Conservation (phyloP, 2,888 invertebrate genomes). For the Gisinianus flammeolus region DNA sequence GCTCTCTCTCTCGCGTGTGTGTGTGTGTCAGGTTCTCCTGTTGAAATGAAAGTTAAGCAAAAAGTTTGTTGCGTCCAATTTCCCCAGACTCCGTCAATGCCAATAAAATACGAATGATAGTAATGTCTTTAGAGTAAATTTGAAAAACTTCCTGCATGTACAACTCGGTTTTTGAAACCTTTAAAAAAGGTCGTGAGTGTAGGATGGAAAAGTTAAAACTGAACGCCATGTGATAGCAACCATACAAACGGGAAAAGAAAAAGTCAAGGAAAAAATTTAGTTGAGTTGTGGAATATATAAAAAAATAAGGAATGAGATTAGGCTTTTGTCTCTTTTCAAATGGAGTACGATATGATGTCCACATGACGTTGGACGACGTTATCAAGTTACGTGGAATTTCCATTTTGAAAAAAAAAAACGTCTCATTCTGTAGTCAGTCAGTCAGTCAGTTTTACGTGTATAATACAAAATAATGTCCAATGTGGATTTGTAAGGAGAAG, state of each 20-base stretch:
- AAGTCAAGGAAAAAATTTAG: background rate
- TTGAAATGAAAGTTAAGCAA: no score
- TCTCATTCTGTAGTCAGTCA: background rate
- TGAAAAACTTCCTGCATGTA: background rate
- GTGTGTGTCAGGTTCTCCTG: no score
- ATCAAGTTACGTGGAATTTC: background rate
- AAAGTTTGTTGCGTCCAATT: no score
- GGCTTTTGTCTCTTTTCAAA: background rate
- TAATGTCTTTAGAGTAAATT: conserved; percentile 13
- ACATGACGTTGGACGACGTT: background rate
- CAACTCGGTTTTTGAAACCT: background rate
- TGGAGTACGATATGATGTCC: no score
- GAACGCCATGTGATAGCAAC: no score
- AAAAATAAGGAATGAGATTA: background rate
- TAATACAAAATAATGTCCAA: background rate
- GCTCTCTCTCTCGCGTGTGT: conserved; percentile 24
- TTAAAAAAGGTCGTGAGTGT: no score
- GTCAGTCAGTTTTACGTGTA: background rate
- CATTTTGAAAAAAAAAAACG: background rate
- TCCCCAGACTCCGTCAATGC: conserved; percentile 43
- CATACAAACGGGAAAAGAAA: no score
- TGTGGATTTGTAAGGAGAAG: background rate
- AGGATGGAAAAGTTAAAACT: no score
- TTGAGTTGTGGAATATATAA: background rate
- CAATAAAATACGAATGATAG: conserved; percentile 28